A percentile compares a stretch with the other conserved stretches of the same genome.
Conservation (phyloP, 2,797 vertebrate species). For the Avahi laniger region DNA sequence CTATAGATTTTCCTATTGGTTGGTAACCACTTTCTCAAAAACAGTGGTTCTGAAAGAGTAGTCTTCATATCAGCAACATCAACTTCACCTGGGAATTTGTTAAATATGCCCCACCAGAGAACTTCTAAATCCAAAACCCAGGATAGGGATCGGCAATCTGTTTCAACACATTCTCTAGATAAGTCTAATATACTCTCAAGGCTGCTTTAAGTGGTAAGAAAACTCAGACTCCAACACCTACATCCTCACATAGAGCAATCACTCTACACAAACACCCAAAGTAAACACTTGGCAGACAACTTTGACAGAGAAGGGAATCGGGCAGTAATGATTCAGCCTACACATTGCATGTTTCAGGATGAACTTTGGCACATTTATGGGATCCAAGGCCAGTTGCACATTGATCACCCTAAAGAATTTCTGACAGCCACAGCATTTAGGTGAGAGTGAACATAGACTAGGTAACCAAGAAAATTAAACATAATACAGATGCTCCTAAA, state of each 20-base stretch:
- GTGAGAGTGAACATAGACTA: background rate
- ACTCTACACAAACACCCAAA: background rate
- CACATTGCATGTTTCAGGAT: too few relatives aligned
- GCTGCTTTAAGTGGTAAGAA: background rate
- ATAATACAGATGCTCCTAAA: background rate
- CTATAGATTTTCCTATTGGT: background rate
- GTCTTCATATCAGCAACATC: background rate
- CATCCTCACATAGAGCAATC: background rate
- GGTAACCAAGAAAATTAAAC: background rate
- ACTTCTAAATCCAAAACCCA: background rate
- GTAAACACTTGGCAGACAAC: background rate
- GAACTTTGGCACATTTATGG: background rate
- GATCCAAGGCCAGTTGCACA: too few relatives aligned
- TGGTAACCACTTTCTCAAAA: background rate
- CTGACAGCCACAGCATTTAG: background rate
- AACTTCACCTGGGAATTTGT: background rate
- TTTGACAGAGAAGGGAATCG: background rate
- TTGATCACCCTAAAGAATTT: background rate
- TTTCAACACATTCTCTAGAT: background rate
- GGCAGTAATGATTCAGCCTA: background rate
- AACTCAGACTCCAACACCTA: background rate
- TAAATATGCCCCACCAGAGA: background rate
- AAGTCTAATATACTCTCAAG: background rate
- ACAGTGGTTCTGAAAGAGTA: background rate
- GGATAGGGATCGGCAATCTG: background rate